phyloP scores from a whole-genome alignment of 2,888 invertebrate species.

The Norana najaformis region DNA sequence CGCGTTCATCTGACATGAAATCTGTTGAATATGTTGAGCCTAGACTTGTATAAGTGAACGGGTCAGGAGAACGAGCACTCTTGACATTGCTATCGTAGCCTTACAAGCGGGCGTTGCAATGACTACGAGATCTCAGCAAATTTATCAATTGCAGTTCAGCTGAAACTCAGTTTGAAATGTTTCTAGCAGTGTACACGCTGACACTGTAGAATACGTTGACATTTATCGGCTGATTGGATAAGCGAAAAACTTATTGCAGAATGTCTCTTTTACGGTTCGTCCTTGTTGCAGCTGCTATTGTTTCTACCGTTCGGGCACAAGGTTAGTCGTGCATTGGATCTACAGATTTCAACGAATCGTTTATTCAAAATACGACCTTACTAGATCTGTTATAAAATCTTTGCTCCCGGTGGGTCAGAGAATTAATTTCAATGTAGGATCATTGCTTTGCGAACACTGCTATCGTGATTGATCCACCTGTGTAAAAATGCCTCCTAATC shows the following conservation, averaged over 20 bases:
- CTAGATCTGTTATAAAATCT: not conserved
- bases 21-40: not conserved
- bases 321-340: not conserved
- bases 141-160: no score
- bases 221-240: not conserved
- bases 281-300: not conserved
- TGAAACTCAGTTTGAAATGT: no score
- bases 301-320: not conserved
- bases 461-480: no score
- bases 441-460: not conserved
- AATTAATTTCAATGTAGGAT: not conserved
- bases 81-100: not conserved
- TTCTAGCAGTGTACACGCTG: not conserved
- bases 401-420: not conserved
- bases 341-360: not conserved
- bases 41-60: no score
- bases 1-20: not conserved
- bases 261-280: not conserved
- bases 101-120: not conserved
- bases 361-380: not conserved
- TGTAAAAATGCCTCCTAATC: no score
- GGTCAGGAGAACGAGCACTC: not conserved
- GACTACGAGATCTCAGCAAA: not conserved
- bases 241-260: not conserved
- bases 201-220: not conserved